phyloP scores from a whole-genome alignment of 2,113 vertebrate species.

The Oophaga pumilio region DNA sequence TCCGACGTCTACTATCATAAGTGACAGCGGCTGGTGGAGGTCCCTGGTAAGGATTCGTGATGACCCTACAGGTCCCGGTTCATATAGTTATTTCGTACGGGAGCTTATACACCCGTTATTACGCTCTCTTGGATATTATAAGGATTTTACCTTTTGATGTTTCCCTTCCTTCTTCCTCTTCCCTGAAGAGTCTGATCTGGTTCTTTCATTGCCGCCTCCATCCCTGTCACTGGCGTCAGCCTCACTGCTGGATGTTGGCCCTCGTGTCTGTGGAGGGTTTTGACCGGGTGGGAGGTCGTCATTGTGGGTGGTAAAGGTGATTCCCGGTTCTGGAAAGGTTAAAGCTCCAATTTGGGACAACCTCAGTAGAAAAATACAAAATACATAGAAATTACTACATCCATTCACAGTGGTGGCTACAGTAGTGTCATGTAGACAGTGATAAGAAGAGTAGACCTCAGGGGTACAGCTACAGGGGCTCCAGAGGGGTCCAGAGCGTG shows the following conservation, averaged over 20 bases:
- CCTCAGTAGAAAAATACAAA: not conserved
- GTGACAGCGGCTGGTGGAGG: too few relatives aligned
- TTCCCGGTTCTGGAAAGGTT: not conserved
- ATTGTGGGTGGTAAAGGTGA: not conserved
- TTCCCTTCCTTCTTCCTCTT: not conserved
- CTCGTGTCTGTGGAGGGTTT: not conserved
- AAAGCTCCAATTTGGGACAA: not conserved
- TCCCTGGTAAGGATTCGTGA: too few relatives aligned
- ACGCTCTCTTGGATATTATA: not conserved
- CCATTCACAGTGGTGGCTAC: not conserved
- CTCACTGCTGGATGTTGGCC: not conserved
- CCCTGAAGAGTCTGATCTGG: not conserved
- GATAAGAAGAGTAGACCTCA: too few relatives aligned
- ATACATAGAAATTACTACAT: not conserved
- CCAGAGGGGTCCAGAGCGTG: too few relatives aligned
- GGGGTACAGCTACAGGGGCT: too few relatives aligned
- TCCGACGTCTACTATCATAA: too few relatives aligned
- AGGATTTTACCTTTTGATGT: constrained; percentile 12
- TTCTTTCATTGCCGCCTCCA: not conserved
- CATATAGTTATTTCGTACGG: not conserved
- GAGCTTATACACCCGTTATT: not conserved
- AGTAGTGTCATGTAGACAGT: not conserved
- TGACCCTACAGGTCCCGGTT: not conserved
- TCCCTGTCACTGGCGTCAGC: not conserved
- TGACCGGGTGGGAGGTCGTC: not conserved